Conservation (phyloP, 1,140 invertebrate species). For the Thaumatotibia leucotreta region DNA sequence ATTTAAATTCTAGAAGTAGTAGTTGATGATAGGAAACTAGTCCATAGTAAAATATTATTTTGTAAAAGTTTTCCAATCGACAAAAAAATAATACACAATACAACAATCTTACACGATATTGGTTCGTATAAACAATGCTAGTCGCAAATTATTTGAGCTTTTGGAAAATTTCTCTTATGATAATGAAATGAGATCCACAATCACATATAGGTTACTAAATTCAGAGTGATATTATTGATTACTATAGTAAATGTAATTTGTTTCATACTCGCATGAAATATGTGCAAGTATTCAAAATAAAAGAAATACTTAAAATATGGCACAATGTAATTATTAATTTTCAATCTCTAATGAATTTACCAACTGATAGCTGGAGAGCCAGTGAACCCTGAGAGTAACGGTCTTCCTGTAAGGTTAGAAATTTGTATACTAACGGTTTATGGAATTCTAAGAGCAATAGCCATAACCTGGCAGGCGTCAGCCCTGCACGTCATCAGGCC, state of each 20-base stretch:
- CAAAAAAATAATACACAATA: conserved; percentile 39
- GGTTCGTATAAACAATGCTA: conserved; percentile 41
- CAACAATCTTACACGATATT: conserved; percentile 66
- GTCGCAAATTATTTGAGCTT: conserved; percentile 63
- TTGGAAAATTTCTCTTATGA: conserved; percentile 52
- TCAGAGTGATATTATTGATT: conserved; percentile 23
- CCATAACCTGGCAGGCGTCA: too few relatives aligned
- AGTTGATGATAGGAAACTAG: neutral
- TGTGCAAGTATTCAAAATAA: too few relatives aligned
- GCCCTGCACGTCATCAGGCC: too few relatives aligned
- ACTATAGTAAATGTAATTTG: conserved; percentile 11
- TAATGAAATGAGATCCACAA: conserved; percentile 69
- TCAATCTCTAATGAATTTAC: too few relatives aligned
- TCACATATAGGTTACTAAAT: conserved; percentile 72
- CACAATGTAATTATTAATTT: too few relatives aligned
- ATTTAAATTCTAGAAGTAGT: neutral
- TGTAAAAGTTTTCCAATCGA: conserved; percentile 1
- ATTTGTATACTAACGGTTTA: too few relatives aligned
- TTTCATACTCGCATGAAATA: neutral
- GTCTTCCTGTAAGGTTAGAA: too few relatives aligned
- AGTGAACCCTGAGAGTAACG: too few relatives aligned
- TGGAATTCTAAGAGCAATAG: too few relatives aligned
- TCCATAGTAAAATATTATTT: neutral
- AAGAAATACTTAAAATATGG: too few relatives aligned
- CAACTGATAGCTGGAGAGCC: too few relatives aligned